Percentiles rank a stretch among this genome's conserved stretches.
Conservation (phyloP, 1,140 invertebrate genomes). For the Drosophila setifemur region DNA sequence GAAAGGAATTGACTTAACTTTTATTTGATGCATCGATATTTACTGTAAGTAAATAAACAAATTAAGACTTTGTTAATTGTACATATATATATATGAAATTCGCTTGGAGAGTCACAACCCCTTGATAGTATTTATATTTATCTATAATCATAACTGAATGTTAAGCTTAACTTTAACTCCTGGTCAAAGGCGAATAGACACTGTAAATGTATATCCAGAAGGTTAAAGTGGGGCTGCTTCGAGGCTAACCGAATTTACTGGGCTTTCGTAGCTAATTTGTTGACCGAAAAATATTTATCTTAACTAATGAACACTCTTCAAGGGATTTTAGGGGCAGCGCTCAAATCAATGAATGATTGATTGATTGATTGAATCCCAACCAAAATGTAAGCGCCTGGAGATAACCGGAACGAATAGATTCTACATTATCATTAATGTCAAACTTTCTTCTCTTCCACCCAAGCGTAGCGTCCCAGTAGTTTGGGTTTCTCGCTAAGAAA, state of each 20-base stretch:
- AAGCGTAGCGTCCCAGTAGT: slow-evolving; percentile 48
- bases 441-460: slow-evolving; percentile 65
- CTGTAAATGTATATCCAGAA: not conserved
- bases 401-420: slow-evolving; percentile 42
- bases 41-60: not conserved
- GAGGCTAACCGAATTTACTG: not conserved
- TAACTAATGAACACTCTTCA: slow-evolving; percentile 37
- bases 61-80: no score
- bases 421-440: slow-evolving; percentile 64
- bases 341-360: slow-evolving; percentile 34
- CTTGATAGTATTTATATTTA: no score
- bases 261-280: slow-evolving; percentile 11
- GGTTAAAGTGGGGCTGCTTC: not conserved
- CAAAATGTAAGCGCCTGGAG: slow-evolving; percentile 49
- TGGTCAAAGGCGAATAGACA: not conserved
- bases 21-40: not conserved
- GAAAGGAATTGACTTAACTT: no score
- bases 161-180: not conserved
- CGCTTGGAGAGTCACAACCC: no score
- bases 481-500: slow-evolving; percentile 38
- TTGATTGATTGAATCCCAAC: slow-evolving; percentile 32
- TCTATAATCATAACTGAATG: not conserved
- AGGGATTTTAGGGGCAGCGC: slow-evolving; percentile 40
- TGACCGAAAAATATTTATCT: slow-evolving; percentile 8
- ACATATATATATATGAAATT: no score